Conservation (phyloP, 2,797 vertebrate genomes). For the Gorsachius magnificus region DNA sequence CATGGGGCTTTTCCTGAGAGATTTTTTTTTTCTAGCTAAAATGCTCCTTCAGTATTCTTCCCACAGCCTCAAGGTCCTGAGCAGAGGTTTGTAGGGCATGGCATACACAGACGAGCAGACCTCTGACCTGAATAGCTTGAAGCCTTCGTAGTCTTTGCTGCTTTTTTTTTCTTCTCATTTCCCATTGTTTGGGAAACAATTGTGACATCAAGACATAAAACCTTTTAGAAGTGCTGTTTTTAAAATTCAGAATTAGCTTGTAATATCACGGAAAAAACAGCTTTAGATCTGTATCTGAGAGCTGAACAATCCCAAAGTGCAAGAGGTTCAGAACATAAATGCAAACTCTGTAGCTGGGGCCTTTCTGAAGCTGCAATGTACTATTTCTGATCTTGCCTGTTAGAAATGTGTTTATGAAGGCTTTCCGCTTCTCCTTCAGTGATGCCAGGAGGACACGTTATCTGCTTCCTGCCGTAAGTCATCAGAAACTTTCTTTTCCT, state of each 20-base stretch:
- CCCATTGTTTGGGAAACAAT: neutral
- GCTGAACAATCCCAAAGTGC: neutral
- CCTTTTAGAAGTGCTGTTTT: neutral
- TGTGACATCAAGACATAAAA: neutral
- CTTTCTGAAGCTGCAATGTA: neutral
- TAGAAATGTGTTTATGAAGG: neutral
- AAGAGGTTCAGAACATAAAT: neutral
- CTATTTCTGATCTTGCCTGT: neutral
- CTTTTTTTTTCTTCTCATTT: neutral
- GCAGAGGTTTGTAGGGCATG: neutral
- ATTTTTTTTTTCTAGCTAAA: neutral
- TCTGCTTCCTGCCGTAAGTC: constrained; percentile 19
- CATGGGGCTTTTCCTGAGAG: neutral
- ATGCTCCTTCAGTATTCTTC: neutral
- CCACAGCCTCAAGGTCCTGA: neutral
- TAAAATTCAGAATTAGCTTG: neutral
- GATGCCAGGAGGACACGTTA: neutral
- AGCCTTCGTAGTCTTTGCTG: neutral
- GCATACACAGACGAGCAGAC: neutral
- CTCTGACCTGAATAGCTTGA: neutral
- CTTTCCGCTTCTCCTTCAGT: neutral
- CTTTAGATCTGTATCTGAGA: neutral
- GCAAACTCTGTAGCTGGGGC: neutral
- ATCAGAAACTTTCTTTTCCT: constrained; percentile 22
- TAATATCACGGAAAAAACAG: neutral